Percentiles rank a stretch among this genome's conserved stretches.
Conservation (phyloP, 1,140 invertebrate genomes). For the Trinorchestia longiramus region DNA sequence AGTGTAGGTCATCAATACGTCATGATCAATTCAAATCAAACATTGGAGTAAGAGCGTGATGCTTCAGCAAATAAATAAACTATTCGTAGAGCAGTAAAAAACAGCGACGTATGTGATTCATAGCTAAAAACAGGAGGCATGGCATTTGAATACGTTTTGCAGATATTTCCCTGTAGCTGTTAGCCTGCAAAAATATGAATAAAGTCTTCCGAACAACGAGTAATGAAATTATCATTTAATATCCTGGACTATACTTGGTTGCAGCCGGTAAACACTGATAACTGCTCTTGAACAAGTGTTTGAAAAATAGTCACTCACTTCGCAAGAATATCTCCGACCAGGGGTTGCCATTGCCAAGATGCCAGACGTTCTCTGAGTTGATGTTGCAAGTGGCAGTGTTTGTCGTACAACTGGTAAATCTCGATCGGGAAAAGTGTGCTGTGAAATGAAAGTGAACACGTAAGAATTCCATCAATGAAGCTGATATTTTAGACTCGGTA, state of each 20-base stretch:
- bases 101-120: not conserved
- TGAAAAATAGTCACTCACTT: constrained; percentile 27
- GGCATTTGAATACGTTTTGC: too few species aligned
- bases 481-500: not conserved
- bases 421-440: constrained; percentile 70
- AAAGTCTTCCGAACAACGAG: too few species aligned
- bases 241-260: too few species aligned
- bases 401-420: constrained; percentile 70
- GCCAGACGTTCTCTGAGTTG: constrained; percentile 70
- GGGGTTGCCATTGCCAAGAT: constrained; percentile 68
- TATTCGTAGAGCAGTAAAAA: not conserved
- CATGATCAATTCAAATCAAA: not conserved
- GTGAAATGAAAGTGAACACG: not conserved
- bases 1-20: not conserved
- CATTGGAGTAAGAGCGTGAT: not conserved
- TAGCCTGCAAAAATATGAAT: too few species aligned
- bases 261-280: too few species aligned
- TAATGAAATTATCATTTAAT: too few species aligned
- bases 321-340: constrained; percentile 68
- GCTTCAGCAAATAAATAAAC: not conserved
- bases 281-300: too few species aligned
- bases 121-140: too few species aligned
- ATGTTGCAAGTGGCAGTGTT: constrained; percentile 70
- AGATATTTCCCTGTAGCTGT: too few species aligned
- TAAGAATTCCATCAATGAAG: not conserved